Conservation (phyloP, 2,113 vertebrate species). For the Daboia siamensis region DNA sequence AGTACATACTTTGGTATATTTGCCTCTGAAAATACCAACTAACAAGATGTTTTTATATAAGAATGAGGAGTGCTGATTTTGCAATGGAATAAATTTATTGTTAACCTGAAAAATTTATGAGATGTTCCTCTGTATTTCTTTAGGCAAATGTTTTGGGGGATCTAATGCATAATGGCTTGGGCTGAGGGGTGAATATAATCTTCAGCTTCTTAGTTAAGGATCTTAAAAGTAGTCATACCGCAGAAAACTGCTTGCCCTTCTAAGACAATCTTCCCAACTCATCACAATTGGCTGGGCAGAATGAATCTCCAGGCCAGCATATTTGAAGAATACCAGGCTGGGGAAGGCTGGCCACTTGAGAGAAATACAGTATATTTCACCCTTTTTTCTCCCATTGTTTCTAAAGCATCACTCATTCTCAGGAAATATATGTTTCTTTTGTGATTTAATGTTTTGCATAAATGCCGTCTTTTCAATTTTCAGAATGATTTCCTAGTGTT, state of each 20-base stretch:
- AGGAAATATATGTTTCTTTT: neutral
- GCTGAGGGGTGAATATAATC: neutral
- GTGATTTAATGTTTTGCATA: neutral
- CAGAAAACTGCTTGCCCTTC: neutral
- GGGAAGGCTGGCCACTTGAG: neutral
- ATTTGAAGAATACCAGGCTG: neutral
- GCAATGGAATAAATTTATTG: neutral
- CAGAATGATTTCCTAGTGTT: neutral
- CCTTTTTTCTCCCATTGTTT: neutral
- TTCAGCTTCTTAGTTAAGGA: neutral
- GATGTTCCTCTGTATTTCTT: neutral
- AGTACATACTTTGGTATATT: neutral
- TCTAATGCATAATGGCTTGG: slow-evolving; percentile 2
- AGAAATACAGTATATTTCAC: neutral
- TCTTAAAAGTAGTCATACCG: neutral
- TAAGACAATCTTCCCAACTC: neutral
- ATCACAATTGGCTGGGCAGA: neutral
- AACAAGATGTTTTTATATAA: neutral
- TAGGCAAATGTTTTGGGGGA: slow-evolving; percentile 25
- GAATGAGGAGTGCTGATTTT: neutral
- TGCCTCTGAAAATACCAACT: neutral
- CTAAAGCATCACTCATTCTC: neutral
- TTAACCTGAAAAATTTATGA: slow-evolving; percentile 4
- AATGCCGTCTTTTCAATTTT: neutral
- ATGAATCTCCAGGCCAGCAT: neutral